Conservation (phyloP, 2,888 invertebrate species). For the Cremastinae sp. region DNA sequence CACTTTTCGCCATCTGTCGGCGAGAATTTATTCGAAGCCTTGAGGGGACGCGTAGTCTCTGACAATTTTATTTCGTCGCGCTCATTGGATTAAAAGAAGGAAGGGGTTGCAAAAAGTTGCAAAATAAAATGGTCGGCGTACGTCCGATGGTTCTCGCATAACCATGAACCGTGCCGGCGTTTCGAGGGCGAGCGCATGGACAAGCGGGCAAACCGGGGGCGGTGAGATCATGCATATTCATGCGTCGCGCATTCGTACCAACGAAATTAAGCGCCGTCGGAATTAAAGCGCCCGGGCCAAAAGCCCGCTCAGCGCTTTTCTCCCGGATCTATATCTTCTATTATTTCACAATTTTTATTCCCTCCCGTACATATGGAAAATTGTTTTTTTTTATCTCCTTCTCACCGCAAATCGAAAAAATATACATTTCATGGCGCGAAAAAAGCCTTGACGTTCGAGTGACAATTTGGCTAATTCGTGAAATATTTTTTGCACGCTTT, state of each 20-base stretch:
- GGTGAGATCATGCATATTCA: constrained; percentile 66
- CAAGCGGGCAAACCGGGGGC: constrained; percentile 5
- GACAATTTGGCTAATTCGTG: too few species aligned
- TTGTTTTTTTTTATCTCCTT: too few species aligned
- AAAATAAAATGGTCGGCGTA: constrained; percentile 56
- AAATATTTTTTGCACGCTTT: too few species aligned
- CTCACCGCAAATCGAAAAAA: too few species aligned
- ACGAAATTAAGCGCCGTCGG: constrained; percentile 63
- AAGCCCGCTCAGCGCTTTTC: constrained; percentile 35
- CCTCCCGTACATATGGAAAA: neutral
- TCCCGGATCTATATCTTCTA: constrained; percentile 3
- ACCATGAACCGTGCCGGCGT: constrained; percentile 26
- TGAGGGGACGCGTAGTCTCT: too few species aligned
- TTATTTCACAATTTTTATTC: constrained; percentile 33
- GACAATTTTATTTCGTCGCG: constrained; percentile 63
- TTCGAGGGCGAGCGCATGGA: constrained; percentile 11
- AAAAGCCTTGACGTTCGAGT: too few species aligned
- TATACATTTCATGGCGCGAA: too few species aligned
- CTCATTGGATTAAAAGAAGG: constrained; percentile 11
- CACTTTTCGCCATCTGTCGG: too few species aligned
- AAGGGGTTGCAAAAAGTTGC: constrained; percentile 48
- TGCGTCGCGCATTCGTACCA: constrained; percentile 70
- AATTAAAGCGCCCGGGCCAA: constrained; percentile 69
- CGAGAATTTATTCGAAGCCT: neutral
- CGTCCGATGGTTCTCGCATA: constrained; percentile 41